Base-by-base conservation (phyloP, 2,888 invertebrate species). In the Stegophylla sp. region DNA sequence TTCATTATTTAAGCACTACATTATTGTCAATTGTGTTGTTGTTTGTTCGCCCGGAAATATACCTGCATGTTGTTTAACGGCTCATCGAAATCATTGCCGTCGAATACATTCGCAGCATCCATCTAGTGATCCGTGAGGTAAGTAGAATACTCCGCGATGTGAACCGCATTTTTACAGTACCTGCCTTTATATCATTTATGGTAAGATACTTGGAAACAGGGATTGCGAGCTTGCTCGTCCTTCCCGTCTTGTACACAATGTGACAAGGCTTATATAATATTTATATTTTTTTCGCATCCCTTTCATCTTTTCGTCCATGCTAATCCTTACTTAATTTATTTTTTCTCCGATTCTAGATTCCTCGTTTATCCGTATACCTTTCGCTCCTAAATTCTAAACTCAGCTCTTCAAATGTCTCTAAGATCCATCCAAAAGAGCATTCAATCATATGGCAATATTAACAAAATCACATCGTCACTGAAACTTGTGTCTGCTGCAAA, bases 381-480 rank as follows among this genome's bases (percentile, higher is more conserved):
- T 1, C 10, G 1, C 3, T 15, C 56, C 28, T 9, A 5, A 34
- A 34, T n/a, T 23, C 17, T 34, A 1, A 5, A 3, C 10, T 26
- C 23, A 1, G 3, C n/a, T 43, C 7, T 0, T 1, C n/a, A 53
- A 48, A 69, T 77, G 77, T 69, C 71, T 51, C 67, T 84, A 12
- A 82, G 82, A 53, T 12, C 75, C 41, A 74, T 83, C n/a, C 82
- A 83, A 45, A 72, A 82, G n/a, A 81, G 74, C 26, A 74, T 82
- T 45, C 82, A 81, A 10, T 69, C 83, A 1, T 82, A 83, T 53
- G 63, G 75, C 13, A 83, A 82, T 17, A 82, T 83, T 20, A 82
- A 83, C 43, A 84, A 84, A 77, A 82, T 84, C 28, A 83, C 84
- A 3, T 34, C 71, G 10, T 81, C 83, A 12, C 79, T 83, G 83